Evolutionary conservation across 2,888 invertebrate species (phyloP), one percentile per base, ranked within the genome.

Genomic region (Yponomeuta evonymella): DNA sequence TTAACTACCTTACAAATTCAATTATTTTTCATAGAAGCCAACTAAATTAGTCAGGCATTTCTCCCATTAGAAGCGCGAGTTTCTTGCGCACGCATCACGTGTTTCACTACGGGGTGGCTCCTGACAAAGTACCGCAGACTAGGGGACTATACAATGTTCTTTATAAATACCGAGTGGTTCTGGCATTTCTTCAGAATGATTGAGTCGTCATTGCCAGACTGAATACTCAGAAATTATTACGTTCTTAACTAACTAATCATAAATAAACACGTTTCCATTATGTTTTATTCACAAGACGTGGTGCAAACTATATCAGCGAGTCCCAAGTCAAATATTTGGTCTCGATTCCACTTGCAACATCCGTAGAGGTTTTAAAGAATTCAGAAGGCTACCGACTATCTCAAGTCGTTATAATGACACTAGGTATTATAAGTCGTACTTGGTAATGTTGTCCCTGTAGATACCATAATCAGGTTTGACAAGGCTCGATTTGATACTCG

Each of bases 401-500:
- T 15, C 15, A 15, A 15, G 51, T 15, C 12, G 51, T 58, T 58
- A 58, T 15, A 58, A 64, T 29, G 30, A 62, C 62, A 6, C 15
- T 64, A 64, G 11, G 12, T 30, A 64, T 2, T 29, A 5, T 8
- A 8, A 8, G 6, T 43, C 43, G 43, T 43, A 43, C 43, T 43
- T 43, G 43, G 43, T 43, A 43, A 43, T 11, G 29, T 10, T 30
- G n/a, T 23, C 64, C 30, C 29, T 23, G 9, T 64, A 64, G 29
- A 64, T 23, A 30, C 64, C 30, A 23, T 64, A 66, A 70, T 70
- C 74, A 67, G 69, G 71, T 67, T 71, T 70, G 72, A 72, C 72
- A 71, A 73, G 74, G 15, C 73, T 73, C 71, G 71, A 72, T 75
- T 81, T 76, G 81, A 81, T 80, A n/a, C n/a, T n/a, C n/a, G n/a